Evolutionary conservation across 2,113 vertebrate genomes (phyloP), one percentile per base, ranked within the genome.

Genomic region (Ellobius talpinus): DNA sequence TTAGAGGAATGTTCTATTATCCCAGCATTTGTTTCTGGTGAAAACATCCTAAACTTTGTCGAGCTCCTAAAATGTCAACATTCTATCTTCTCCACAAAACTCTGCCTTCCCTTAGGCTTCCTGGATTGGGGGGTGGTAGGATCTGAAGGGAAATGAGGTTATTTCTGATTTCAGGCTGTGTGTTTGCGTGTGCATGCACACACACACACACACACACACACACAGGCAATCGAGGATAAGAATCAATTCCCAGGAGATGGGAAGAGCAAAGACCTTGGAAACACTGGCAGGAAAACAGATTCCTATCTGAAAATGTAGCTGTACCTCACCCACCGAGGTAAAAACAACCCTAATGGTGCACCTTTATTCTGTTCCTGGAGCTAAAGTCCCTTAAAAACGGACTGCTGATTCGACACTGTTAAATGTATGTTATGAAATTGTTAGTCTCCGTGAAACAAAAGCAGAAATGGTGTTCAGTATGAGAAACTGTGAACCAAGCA

Each of bases 81-180:
- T 95, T 95, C 90, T 88, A 79, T 76, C 50, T 95, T 93, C 74
- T 96, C 50, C 29, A 72, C 72, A 93, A 91, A 93, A 87, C 82
- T 85, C 82, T 94, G 23, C n/a, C 81, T 93, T 89, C 29, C 70
- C 95, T 85, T 72, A 84, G 13, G 45, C 11, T 90, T 92, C 89
- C 93, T 94, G 31, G 77, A 23, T 55, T 23, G 77, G 77, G 47
- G 31, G 14, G 16, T 21, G 58, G 58, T 58, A 58, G 55, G 55
- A 58, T 89, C 94, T 95, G 50, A 81, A 84, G 94, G 66, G 93
- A 50, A 89, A 79, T 78, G 52, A 93, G 68, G 39, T 91, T 93
- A 74, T 96, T 97, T 97, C 70, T 96, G 95, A 94, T 70, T 88
- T 96, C 87, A 89, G 24, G 29, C 72, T 61, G 23, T 55, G 12